These are phyloP conservation scores for Hedychridium roseum DNA, from an alignment of 2,888 invertebrate genomes.

Conservation along the genomic window DNA sequence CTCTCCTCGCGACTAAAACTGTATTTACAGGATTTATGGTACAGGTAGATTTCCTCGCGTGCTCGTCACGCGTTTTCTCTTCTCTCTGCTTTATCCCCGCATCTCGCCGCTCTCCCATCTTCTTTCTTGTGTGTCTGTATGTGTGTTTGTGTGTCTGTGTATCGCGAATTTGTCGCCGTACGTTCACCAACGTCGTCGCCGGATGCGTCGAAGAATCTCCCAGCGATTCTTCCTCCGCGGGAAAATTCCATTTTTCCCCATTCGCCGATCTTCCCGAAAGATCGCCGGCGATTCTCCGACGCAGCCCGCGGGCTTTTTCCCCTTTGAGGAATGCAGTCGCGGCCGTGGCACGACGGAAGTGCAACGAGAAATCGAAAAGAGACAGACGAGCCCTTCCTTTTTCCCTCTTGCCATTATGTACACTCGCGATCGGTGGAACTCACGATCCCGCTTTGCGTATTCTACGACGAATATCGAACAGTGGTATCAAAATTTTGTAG, in stretches of 20 bases:
- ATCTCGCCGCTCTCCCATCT: constrained; percentile 5
- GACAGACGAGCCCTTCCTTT: too few species aligned
- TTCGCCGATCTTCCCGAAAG: neutral
- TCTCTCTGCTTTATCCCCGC: constrained; percentile 13
- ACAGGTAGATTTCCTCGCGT: constrained; percentile 14
- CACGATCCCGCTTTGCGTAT: too few species aligned
- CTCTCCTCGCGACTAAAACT: constrained; percentile 16
- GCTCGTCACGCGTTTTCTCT: constrained; percentile 3
- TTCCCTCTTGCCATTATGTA: too few species aligned
- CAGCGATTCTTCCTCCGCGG: neutral
- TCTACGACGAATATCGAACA: too few species aligned
- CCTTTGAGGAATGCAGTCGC: constrained; percentile 7
- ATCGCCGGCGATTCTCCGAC: too few species aligned
- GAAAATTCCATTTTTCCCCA: neutral
- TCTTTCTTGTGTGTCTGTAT: constrained; percentile 10
- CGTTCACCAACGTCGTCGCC: neutral
- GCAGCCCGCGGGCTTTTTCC: too few species aligned
- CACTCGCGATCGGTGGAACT: too few species aligned
- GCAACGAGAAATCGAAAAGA: too few species aligned
- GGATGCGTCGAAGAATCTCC: neutral
- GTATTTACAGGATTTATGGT: constrained; percentile 30
- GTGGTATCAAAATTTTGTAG: too few species aligned
- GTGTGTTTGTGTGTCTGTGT: constrained; percentile 19
- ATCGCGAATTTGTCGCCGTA: neutral
- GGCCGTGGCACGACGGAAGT: too few species aligned